Evolutionary conservation across 2,888 invertebrate species (phyloP), one percentile per base, ranked within the genome.

Genomic region (Plebejus melissa): DNA sequence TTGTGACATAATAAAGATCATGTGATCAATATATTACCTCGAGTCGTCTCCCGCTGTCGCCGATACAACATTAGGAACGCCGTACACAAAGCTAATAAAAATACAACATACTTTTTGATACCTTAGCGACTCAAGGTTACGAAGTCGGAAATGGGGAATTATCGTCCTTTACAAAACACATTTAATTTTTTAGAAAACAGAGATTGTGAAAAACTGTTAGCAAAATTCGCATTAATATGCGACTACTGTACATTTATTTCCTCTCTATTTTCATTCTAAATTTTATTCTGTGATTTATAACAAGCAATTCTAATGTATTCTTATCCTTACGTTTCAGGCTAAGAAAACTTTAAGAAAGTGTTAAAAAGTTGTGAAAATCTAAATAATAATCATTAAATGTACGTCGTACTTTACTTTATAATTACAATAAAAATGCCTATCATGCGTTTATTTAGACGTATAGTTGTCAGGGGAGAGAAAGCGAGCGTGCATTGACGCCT

Each of bases 401-500:
- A 7, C 36, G 50, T 54, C 16, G 4, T 7, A 32, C 46, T n/a
- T 72, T 54, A 72, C 2, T 72, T 54, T 72, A 72, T 54, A 72
- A 72, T 72, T 72, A 72, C 36, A 72, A 72, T 72, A 54, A 79
- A 79, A 76, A 76, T 75, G 77, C 76, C 79, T 74, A 76, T 78
- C 74, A 58, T 41, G 41, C 46, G 71, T 76, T 78, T 77, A 76
- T 77, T 74, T 75, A 75, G 41, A 70, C 54, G 65, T 58, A 57
- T 16, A 74, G 74, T 70, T 77, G 75, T 76, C 22, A 74, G 75
- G 71, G 74, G 72, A 75, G 82, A 80, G 80, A 80, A 79, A 82
- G 80, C 77, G 78, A 75, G 79, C 77, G 77, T 71, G 83, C 84
- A 87, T 84, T 84, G 81, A 80, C 83, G 81, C 86, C 86, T 84